These are phyloP conservation scores for Pomacea maculata DNA, from an alignment of 1,140 invertebrate species.

Conservation along the genomic window DNA sequence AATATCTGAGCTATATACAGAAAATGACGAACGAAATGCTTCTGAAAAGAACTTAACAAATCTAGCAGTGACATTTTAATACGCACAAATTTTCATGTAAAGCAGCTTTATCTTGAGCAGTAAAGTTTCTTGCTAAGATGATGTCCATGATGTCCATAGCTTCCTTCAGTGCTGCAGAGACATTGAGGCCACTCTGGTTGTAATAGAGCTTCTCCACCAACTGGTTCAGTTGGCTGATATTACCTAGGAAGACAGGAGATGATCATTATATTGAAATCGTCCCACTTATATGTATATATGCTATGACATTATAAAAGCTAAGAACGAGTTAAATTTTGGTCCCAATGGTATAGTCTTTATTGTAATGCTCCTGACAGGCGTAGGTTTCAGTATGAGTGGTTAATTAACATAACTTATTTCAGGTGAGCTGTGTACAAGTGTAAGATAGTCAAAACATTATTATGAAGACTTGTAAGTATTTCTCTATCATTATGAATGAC, in stretches of 20 bases:
- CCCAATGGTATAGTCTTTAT: too few relatives aligned
- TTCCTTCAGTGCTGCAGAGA: constrained; percentile 38
- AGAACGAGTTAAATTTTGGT: too few relatives aligned
- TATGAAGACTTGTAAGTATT: too few relatives aligned
- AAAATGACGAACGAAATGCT: neutral
- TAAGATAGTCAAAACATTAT: too few relatives aligned
- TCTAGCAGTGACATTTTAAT: neutral
- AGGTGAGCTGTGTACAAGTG: too few relatives aligned
- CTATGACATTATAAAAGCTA: too few relatives aligned
- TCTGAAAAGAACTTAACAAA: neutral
- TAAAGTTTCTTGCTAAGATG: constrained; percentile 39
- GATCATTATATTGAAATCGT: too few relatives aligned
- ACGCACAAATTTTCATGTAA: constrained; percentile 40
- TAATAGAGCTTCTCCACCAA: constrained; percentile 35
- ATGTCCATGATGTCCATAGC: constrained; percentile 40
- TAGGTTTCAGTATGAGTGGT: too few relatives aligned
- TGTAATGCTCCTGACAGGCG: too few relatives aligned
- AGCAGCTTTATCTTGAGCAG: constrained; percentile 25
- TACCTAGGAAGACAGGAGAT: constrained; percentile 26
- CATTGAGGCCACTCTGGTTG: constrained; percentile 39
- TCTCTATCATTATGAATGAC: neutral
- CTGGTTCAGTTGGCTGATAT: constrained; percentile 34
- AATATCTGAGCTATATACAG: neutral
- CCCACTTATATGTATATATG: too few relatives aligned
- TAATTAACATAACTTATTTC: too few relatives aligned